Evolutionary conservation across 2,113 vertebrate genomes (phyloP).

Genomic region (Naja naja): DNA sequence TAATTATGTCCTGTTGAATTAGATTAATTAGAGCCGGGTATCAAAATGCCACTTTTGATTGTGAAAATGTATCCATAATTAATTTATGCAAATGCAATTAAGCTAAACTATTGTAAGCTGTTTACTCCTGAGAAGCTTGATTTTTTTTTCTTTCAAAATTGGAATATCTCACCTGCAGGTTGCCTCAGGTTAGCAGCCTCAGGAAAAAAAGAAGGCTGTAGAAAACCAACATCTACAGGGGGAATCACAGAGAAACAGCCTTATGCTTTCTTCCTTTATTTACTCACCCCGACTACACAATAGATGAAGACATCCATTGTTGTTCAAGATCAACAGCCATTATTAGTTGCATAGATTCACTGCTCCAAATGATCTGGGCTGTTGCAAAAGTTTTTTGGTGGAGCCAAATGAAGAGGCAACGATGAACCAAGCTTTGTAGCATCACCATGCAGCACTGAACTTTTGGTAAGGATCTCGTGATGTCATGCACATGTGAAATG

Average conservation of each 20-base stretch:
- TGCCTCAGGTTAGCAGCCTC: background rate
- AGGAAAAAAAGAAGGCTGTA: background rate
- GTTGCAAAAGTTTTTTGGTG: background rate
- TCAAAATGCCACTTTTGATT: constrained; percentile 20
- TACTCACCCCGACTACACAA: background rate
- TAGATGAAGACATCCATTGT: background rate
- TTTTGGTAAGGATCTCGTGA: background rate
- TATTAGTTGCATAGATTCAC: background rate
- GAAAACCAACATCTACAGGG: background rate
- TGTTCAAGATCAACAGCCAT: constrained; percentile 1
- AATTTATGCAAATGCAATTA: constrained; percentile 13
- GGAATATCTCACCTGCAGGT: background rate
- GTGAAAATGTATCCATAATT: constrained; percentile 13
- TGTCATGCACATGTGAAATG: background rate
- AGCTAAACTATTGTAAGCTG: constrained; percentile 14
- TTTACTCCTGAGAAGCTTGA: constrained; percentile 8
- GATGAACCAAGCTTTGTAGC: background rate
- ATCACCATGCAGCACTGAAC: background rate
- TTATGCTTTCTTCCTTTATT: background rate
- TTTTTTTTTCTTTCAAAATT: background rate
- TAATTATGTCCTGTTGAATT: background rate
- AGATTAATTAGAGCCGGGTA: constrained; percentile 6
- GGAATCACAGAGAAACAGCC: background rate
- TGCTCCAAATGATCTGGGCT: background rate
- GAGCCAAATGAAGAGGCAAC: background rate